Evolutionary conservation across 2,797 vertebrate genomes (phyloP), one percentile per base, ranked within the genome.

Genomic region (Chanos chanos): DNA sequence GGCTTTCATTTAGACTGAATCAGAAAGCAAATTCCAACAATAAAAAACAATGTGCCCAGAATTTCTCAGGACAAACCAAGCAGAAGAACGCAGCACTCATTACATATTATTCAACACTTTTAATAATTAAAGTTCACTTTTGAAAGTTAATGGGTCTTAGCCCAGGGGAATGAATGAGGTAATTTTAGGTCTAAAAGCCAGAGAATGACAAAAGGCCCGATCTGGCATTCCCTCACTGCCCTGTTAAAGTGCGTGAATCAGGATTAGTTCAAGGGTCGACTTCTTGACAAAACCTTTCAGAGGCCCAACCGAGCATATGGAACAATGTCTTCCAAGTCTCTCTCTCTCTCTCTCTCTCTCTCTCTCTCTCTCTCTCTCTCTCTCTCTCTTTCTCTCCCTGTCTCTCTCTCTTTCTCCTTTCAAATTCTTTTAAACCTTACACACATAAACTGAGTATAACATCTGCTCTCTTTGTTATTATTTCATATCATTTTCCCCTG

Each of bases 81-180:
- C 52, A 66, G 34, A 25, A 71, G 60, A 70, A 56, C 39, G 62
- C 36, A 18, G 44, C 21, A n/a, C 58, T 64, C 48, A 5, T 50
- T 40, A 25, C 54, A n/a, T 60, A 72, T 71, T 69, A 67, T 71
- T 76, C 57, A 57, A 59, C 72, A 66, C 36, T 55, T 71, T 70
- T 70, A 72, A 68, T 80, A 74, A 77, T 74, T 78, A 58, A 75
- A 74, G 55, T 60, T 66, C 53, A 40, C 66, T 68, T 68, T 71
- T 73, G 53, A 61, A 71, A 60, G 62, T 68, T 78, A 77, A 72
- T 73, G 72, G 70, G 45, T 75, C 77, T 68, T 67, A 59, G 68
- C 59, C 70, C 64, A 58, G 68, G 67, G 74, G 68, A 76, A 54
- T 28, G 37, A 64, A 62, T 70, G 66, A 77, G 64, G 67, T 77